Percentiles rank a stretch among this genome's conserved stretches.
Evolutionary conservation across 1,140 invertebrate species (phyloP).

Genomic region (Macrocentrus cingulum): DNA sequence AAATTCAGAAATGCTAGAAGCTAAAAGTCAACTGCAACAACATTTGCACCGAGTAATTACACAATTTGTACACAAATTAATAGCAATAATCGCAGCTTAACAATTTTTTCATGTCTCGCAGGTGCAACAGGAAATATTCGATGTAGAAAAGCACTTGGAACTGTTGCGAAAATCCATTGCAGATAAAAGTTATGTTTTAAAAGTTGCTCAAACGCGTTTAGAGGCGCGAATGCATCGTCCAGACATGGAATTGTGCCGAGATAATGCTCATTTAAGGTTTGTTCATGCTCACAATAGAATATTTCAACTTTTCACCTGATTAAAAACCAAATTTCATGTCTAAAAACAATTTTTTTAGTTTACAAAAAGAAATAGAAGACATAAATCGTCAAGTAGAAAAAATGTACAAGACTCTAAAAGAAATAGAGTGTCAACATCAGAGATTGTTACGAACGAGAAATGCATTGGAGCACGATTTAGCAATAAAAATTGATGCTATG

Average conservation of each 20-base stretch:
- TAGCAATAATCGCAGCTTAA: no score
- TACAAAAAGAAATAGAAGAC: conserved; percentile 83
- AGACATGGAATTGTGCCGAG: conserved; percentile 84
- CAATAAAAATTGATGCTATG: conserved; percentile 85
- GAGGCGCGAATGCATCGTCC: conserved; percentile 68
- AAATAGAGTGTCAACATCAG: conserved; percentile 84
- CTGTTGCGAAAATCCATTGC: conserved; percentile 66
- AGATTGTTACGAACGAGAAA: conserved; percentile 80
- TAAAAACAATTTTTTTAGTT: conserved; percentile 53
- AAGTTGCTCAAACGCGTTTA: conserved; percentile 77
- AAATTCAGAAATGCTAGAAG: conserved; percentile 76
- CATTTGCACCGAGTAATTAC: conserved; percentile 64
- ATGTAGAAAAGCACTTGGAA: conserved; percentile 66
- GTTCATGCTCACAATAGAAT: background rate
- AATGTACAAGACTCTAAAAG: conserved; percentile 77
- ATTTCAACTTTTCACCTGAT: conserved; percentile 1
- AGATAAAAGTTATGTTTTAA: conserved; percentile 78
- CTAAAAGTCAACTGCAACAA: conserved; percentile 83
- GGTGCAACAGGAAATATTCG: conserved; percentile 69
- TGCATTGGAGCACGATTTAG: conserved; percentile 82
- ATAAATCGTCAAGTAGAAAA: conserved; percentile 82
- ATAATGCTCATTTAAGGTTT: conserved; percentile 79
- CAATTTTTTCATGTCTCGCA: conserved; percentile 40
- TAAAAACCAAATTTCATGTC: background rate
- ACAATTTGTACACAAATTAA: no score